Conservation (phyloP, 2,888 invertebrate species). For the Pristionchus fissidentatus region DNA sequence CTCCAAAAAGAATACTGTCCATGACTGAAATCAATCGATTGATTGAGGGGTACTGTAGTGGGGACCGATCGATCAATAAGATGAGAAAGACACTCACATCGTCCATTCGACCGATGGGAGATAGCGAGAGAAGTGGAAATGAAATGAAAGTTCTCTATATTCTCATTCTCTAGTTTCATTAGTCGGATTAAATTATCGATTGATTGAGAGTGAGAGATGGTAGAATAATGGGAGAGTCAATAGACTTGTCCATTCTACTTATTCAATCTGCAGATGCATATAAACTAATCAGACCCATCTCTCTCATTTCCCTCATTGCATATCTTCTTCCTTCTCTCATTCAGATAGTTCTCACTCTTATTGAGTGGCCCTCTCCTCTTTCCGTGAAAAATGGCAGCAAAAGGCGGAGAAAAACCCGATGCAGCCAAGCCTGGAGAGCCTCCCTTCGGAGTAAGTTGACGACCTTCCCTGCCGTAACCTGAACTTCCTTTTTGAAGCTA, state of each 20-base stretch:
- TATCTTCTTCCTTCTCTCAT: not conserved
- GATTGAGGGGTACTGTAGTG: not conserved
- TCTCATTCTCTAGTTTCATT: too few species aligned
- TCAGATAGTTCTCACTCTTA: not conserved
- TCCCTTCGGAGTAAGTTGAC: slow-evolving; percentile 16
- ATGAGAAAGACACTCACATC: slow-evolving; percentile 27
- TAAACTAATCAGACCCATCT: not conserved
- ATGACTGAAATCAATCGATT: not conserved
- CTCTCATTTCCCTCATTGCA: not conserved
- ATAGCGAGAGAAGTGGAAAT: not conserved
- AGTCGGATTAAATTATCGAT: not conserved
- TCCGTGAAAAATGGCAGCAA: slow-evolving; percentile 1
- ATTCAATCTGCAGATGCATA: not conserved
- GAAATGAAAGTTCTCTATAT: not conserved
- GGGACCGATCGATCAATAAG: not conserved
- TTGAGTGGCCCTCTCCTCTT: not conserved
- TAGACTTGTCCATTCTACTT: too few species aligned
- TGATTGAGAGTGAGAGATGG: not conserved
- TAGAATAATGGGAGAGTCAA: not conserved
- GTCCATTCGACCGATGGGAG: slow-evolving; percentile 16
- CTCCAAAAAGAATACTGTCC: not conserved
- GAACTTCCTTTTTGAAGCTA: not conserved
- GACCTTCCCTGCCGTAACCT: not conserved
- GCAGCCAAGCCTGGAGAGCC: slow-evolving; percentile 15
- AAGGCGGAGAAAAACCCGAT: slow-evolving; percentile 1